Evolutionary conservation across 2,113 vertebrate species (phyloP), one percentile per base, ranked within the genome.

Genomic region (Protomyctophum bolini): DNA sequence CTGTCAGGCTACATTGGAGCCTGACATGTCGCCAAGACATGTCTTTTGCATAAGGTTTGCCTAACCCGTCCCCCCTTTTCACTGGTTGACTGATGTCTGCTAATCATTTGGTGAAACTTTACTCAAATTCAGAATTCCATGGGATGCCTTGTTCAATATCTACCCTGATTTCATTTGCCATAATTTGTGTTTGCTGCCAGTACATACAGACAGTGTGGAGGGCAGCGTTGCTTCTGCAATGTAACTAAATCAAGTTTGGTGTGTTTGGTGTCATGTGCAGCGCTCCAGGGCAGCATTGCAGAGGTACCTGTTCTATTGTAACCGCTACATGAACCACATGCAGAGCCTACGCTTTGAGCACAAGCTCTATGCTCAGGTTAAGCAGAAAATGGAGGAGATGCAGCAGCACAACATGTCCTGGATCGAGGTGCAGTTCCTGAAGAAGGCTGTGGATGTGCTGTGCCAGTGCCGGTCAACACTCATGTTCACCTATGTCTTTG

Each of bases 291-390:
- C 97, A 72, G 97, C 97, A 81, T 88, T 99, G 89, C 98, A 99
- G 95, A 94, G 97, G 93, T 99, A 99, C 94, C 95, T 99, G 87
- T 99, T 99, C 93, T 99, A 99, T 95, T 99, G 98, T 94, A 99
- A 99, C 91, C 98, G 98, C 91, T 99, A 99, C 84, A 99, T 99
- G 98, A 99, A 99, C 93, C 98, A 99, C 94, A 99, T 99, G 98
- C 98, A 99, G 93, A 99, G 97, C 88, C 94, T 99, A 88, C 97
- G 98, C 93, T 99, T 99, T 21, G 98, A 99, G 95, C 97, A 99
- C 95, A 99, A 99, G 91, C 94, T 99, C 14, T 99, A 98, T 7
- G 97, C 98, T 87, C 97, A 98, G 93, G 97, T 99, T 87, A 99
- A 99, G 91, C 97, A 98, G 92, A 99, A 99, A 77, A 99, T 99